A percentile compares a stretch with the other conserved stretches of the same genome.
These are phyloP conservation scores for Hymenopus coronatus DNA, from an alignment of 2,888 invertebrate species.

Conservation along the genomic window DNA sequence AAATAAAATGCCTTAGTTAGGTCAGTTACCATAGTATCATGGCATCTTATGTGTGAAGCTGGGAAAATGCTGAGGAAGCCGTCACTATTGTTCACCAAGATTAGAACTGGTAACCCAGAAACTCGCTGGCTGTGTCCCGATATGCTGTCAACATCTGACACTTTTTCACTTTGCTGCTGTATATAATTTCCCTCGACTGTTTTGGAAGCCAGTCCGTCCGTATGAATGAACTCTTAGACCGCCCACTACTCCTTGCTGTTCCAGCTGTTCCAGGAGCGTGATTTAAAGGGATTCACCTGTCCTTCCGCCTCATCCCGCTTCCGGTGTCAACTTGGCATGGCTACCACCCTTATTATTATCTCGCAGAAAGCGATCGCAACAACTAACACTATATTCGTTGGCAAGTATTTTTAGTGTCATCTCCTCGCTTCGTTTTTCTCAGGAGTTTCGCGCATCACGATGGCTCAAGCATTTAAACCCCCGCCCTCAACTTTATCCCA, in stretches of 20 bases:
- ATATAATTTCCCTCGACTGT: neutral
- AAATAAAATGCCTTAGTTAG: too few species aligned
- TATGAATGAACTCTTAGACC: neutral
- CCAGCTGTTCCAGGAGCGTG: constrained; percentile 11
- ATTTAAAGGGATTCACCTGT: constrained; percentile 28
- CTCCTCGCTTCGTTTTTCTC: neutral
- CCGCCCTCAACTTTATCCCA: neutral
- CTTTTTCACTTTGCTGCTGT: neutral
- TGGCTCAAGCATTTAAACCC: neutral
- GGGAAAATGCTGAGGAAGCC: too few species aligned
- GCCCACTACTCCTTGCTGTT: neutral
- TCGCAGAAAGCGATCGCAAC: neutral
- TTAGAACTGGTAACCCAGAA: too few species aligned
- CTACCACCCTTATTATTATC: neutral
- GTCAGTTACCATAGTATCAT: too few species aligned
- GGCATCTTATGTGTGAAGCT: too few species aligned
- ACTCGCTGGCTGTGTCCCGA: too few species aligned
- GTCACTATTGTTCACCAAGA: too few species aligned
- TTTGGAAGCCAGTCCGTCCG: neutral
- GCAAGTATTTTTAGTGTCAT: constrained; percentile 14
- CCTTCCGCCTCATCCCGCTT: constrained; percentile 16
- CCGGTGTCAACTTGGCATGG: neutral
- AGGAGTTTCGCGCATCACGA: neutral
- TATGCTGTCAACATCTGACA: neutral
- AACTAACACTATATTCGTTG: neutral